phyloP scores from a whole-genome alignment of 2,113 vertebrate species.

The Phalacrocorax aristotelis region DNA sequence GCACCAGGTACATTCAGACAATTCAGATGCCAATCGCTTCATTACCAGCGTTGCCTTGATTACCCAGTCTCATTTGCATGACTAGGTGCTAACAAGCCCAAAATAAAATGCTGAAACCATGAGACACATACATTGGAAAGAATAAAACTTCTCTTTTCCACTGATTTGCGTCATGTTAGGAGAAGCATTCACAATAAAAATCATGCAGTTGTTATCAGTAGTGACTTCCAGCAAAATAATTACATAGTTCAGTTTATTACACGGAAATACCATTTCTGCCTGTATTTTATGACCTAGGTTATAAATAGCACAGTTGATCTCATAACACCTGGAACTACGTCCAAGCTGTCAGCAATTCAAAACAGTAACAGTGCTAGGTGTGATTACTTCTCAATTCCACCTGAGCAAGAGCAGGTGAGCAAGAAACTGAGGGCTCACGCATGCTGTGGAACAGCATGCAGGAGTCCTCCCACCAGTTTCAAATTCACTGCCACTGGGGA shows the following conservation, averaged over 20 bases:
- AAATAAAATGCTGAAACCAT: constrained; percentile 11
- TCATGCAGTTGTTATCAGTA: not conserved
- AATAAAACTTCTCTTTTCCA: not conserved
- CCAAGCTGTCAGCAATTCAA: not conserved
- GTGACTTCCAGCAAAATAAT: not conserved
- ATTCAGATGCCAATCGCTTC: not conserved
- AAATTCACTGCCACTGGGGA: not conserved
- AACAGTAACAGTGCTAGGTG: constrained; percentile 10
- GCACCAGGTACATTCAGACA: not conserved
- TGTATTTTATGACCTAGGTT: not conserved
- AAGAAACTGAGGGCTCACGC: not conserved
- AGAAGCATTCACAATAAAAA: not conserved
- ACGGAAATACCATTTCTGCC: not conserved
- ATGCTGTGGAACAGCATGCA: not conserved
- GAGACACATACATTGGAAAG: not conserved
- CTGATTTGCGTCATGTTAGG: not conserved
- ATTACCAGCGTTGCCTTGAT: constrained; percentile 38
- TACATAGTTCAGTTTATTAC: not conserved
- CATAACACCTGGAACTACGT: not conserved
- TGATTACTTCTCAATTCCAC: not conserved
- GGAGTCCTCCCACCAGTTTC: not conserved
- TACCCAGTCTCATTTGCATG: constrained; percentile 49
- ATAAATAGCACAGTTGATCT: not conserved
- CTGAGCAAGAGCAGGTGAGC: not conserved
- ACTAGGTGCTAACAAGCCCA: constrained; percentile 35